phyloP scores from a whole-genome alignment of 2,113 vertebrate species.

The Xerus inauris region DNA sequence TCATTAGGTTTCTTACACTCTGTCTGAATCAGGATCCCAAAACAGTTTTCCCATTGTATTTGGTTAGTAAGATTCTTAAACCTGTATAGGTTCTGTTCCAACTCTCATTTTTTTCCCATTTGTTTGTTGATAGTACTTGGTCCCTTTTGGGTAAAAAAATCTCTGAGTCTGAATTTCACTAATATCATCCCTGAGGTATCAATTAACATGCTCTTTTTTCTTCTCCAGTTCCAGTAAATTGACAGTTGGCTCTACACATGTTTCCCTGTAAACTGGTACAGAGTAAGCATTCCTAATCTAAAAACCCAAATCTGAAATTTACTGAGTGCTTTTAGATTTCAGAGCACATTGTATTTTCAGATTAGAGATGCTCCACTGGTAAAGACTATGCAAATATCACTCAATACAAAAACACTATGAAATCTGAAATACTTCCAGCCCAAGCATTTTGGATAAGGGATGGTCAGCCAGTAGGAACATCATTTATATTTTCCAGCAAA shows the following conservation, averaged over 20 bases:
- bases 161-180: background rate
- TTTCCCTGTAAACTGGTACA: background rate
- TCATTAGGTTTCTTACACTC: background rate
- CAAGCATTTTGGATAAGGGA: background rate
- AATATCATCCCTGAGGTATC: background rate
- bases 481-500: background rate
- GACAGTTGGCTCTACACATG: background rate
- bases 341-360: background rate
- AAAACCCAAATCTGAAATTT: background rate
- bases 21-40: background rate
- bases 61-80: background rate
- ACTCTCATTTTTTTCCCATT: background rate
- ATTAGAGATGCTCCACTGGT: background rate
- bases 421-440: background rate
- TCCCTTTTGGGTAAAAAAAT: background rate
- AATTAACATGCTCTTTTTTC: background rate
- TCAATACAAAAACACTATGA: background rate
- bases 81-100: background rate
- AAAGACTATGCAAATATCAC: background rate
- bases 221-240: background rate
- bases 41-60: background rate
- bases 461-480: background rate
- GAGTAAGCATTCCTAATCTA: background rate
- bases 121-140: background rate
- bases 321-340: background rate